Evolutionary conservation across 2,113 vertebrate genomes (phyloP).

Genomic region (Xenus cinereus): DNA sequence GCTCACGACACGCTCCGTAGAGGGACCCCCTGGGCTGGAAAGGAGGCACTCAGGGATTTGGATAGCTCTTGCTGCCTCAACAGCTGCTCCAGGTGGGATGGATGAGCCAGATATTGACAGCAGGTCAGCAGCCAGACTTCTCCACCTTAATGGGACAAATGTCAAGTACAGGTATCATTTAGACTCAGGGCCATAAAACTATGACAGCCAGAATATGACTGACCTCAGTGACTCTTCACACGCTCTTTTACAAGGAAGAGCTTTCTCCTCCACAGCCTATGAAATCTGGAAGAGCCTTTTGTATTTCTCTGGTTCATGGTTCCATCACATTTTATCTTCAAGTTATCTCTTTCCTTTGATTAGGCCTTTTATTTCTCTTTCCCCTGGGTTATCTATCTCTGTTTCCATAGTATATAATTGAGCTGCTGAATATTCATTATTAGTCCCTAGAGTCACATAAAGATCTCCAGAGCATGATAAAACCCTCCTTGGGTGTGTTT

Average conservation of each 20-base stretch:
- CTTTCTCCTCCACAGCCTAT: not conserved
- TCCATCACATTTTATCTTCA: slow-evolving; percentile 9
- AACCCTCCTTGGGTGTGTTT: slow-evolving; percentile 4
- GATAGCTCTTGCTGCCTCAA: not conserved
- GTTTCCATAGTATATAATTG: slow-evolving; percentile 19
- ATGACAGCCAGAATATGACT: not conserved
- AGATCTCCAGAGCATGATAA: slow-evolving; percentile 26
- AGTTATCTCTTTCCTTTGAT: slow-evolving; percentile 17
- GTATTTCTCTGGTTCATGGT: not conserved
- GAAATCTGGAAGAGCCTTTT: not conserved
- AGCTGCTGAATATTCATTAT: slow-evolving; percentile 36
- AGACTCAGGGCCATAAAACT: not conserved
- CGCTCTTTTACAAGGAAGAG: not conserved
- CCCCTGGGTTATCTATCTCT: slow-evolving; percentile 1
- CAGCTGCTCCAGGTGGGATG: not conserved
- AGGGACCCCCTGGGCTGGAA: not conserved
- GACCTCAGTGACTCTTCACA: not conserved
- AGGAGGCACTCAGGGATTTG: not conserved
- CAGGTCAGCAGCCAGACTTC: not conserved
- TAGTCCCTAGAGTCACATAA: slow-evolving; percentile 5
- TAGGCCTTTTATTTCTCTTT: slow-evolving; percentile 44
- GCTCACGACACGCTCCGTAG: not conserved
- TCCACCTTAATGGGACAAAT: not conserved
- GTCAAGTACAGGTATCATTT: not conserved
- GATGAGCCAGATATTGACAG: not conserved